These are phyloP conservation scores for Cettia cetti DNA, from an alignment of 2,113 vertebrate species.

Conservation along the genomic window DNA sequence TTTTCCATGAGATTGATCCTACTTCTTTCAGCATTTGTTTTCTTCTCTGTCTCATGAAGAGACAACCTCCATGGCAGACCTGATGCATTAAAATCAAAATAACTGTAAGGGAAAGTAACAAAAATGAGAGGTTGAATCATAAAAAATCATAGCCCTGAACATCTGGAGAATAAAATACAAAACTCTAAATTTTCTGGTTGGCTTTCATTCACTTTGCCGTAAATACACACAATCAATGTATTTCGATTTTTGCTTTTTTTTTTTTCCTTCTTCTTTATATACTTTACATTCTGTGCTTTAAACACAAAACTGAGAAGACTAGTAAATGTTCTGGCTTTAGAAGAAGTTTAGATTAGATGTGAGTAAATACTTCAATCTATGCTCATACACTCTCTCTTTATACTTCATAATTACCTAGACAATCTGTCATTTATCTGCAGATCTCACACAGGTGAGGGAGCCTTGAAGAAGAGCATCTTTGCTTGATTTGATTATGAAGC, in stretches of 20 bases:
- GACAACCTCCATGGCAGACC: background rate
- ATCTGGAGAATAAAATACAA: background rate
- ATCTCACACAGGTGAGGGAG: background rate
- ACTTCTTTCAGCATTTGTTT: background rate
- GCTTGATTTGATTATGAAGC: conserved; percentile 7
- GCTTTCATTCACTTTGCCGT: background rate
- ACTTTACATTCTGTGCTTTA: background rate
- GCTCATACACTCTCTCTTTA: background rate
- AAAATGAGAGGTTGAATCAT: background rate
- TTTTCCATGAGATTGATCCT: background rate
- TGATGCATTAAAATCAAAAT: background rate
- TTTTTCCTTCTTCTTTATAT: background rate
- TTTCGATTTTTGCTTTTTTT: background rate
- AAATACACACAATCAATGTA: background rate
- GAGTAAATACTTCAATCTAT: conserved; percentile 10
- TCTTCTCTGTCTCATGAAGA: background rate
- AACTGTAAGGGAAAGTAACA: background rate
- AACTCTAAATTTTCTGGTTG: background rate
- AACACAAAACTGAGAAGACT: background rate
- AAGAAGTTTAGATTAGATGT: background rate
- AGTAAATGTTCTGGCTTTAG: background rate
- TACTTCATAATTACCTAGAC: background rate
- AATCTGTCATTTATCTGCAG: background rate
- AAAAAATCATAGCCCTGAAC: background rate
- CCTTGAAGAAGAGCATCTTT: background rate